phyloP scores from a whole-genome alignment of 2,113 vertebrate species.

The Etheostoma cragini region DNA sequence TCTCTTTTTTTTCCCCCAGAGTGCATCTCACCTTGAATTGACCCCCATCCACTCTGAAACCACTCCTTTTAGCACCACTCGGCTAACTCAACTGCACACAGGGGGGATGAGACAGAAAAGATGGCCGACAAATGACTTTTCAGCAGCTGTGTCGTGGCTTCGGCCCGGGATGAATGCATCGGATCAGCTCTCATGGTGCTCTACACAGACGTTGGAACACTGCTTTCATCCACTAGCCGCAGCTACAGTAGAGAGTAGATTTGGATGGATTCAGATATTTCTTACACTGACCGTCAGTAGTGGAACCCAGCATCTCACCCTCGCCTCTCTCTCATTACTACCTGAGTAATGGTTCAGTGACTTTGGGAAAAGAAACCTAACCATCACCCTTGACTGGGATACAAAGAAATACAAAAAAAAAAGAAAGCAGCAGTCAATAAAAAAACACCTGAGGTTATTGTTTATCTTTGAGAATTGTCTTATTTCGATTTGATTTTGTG shows the following conservation, averaged over 20 bases:
- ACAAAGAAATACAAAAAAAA: neutral
- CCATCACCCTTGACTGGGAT: constrained; percentile 48
- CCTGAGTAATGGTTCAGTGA: constrained; percentile 54
- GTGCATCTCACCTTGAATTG: constrained; percentile 58
- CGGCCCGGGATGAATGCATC: neutral
- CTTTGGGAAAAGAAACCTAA: constrained; percentile 45
- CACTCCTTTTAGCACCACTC: constrained; percentile 61
- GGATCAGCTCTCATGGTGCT: constrained; percentile 23
- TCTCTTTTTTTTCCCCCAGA: constrained; percentile 36
- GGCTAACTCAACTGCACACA: neutral
- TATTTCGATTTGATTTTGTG: constrained; percentile 65
- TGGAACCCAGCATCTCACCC: constrained; percentile 47
- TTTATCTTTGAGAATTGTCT: constrained; percentile 61
- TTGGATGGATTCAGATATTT: constrained; percentile 13
- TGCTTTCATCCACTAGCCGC: constrained; percentile 45
- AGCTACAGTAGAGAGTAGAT: constrained; percentile 57
- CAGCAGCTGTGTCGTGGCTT: neutral
- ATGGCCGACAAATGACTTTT: constrained; percentile 39
- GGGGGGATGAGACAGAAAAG: neutral
- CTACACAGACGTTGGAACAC: constrained; percentile 20
- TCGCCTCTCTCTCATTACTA: constrained; percentile 33
- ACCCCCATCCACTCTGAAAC: constrained; percentile 55
- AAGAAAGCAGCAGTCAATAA: constrained; percentile 17
- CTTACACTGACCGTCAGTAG: constrained; percentile 6
- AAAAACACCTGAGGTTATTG: constrained; percentile 38